phyloP scores from a whole-genome alignment of 1,140 invertebrate species.

The Leptinotarsa lineolata region DNA sequence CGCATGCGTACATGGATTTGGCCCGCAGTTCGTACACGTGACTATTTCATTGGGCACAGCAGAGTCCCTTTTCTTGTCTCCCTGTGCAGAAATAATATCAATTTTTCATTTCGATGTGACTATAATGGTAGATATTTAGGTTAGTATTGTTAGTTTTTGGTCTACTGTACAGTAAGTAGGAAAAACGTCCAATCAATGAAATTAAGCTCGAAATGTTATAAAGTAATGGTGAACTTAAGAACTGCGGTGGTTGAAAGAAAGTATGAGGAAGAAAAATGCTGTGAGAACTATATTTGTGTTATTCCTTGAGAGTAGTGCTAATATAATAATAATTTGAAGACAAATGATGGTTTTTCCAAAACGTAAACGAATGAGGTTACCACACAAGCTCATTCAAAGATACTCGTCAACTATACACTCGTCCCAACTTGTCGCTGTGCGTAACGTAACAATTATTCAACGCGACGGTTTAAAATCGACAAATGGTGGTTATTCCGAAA shows the following conservation, averaged over 20 bases:
- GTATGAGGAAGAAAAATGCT: too few relatives aligned
- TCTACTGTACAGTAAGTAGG: not conserved
- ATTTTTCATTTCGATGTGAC: not conserved
- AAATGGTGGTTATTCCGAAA: too few relatives aligned
- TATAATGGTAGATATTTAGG: not conserved
- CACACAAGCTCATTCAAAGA: too few relatives aligned
- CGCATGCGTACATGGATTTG: conserved; percentile 80
- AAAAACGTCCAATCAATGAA: conserved; percentile 13
- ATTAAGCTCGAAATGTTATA: not conserved
- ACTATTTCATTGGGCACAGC: conserved; percentile 75
- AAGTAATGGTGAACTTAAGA: not conserved
- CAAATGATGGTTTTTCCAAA: too few relatives aligned
- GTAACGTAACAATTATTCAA: too few relatives aligned
- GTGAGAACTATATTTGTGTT: not conserved
- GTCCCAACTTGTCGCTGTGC: too few relatives aligned
- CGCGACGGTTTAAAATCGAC: too few relatives aligned
- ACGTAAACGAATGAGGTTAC: too few relatives aligned
- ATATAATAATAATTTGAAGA: too few relatives aligned
- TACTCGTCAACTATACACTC: too few relatives aligned
- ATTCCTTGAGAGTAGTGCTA: not conserved
- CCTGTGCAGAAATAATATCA: conserved; percentile 59
- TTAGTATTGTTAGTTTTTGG: not conserved
- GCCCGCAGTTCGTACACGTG: conserved; percentile 77
- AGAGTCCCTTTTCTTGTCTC: conserved; percentile 78
- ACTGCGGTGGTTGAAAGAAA: not conserved